Evolutionary conservation across 2,113 vertebrate genomes (phyloP).

Genomic region (Eulemur macaco): DNA sequence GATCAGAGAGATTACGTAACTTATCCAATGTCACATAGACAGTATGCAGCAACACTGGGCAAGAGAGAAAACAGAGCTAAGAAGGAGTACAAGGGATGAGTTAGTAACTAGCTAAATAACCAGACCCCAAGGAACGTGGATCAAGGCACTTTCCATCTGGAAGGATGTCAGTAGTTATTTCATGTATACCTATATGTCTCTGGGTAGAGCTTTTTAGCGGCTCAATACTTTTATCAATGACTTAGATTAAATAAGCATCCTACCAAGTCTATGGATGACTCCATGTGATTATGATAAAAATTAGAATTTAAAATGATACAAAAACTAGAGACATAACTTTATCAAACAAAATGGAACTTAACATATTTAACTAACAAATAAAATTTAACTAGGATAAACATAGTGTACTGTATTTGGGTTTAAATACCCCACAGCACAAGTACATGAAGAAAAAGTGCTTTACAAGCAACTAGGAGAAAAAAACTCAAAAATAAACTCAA

Average conservation of each 20-base stretch:
- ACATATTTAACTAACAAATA: not conserved
- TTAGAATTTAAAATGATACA: conserved; percentile 6
- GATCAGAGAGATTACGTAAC: not conserved
- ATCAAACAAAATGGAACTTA: not conserved
- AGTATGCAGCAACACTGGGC: not conserved
- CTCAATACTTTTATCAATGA: not conserved
- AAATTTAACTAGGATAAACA: conserved; percentile 28
- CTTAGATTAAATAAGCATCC: not conserved
- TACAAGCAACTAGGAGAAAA: not conserved
- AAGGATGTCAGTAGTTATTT: not conserved
- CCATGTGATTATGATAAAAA: not conserved
- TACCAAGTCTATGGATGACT: not conserved
- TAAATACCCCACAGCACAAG: not conserved
- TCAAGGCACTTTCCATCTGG: not conserved
- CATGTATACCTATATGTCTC: not conserved
- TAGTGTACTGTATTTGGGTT: not conserved
- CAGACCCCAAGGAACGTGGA: not conserved
- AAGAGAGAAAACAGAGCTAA: not conserved
- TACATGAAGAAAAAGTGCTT: not conserved
- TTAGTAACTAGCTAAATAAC: not conserved
- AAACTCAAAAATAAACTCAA: not conserved
- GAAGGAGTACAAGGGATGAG: not conserved
- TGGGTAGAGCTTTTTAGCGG: not conserved
- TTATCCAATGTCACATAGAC: not conserved
- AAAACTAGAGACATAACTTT: not conserved